These are phyloP conservation scores for Dinothrombium tinctorium DNA, from an alignment of 1,140 invertebrate genomes.

Conservation along the genomic window DNA sequence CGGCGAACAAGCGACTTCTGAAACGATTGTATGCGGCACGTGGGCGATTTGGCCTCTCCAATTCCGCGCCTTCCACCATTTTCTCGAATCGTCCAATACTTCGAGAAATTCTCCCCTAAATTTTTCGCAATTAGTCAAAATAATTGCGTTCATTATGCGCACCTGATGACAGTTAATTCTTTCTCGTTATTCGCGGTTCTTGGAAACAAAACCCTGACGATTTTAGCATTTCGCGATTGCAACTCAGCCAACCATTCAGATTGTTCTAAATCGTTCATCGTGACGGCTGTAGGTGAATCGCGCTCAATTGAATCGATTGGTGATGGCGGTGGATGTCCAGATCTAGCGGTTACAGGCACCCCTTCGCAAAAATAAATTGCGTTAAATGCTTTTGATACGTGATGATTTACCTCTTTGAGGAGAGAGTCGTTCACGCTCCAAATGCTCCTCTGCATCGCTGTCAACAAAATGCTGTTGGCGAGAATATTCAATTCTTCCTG, in stretches of 20 bases:
- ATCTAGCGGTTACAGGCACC: too few relatives aligned
- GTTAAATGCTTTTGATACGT: too few relatives aligned
- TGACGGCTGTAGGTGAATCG: constrained; percentile 17
- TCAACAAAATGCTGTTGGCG: neutral
- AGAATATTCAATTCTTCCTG: neutral
- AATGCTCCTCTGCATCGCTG: neutral
- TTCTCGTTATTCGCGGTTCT: constrained; percentile 93
- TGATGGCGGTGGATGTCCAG: constrained; percentile 2
- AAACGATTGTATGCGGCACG: constrained; percentile 88
- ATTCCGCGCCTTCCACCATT: constrained; percentile 97
- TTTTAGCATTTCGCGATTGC: constrained; percentile 34
- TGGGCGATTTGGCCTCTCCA: constrained; percentile 62
- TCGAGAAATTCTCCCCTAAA: constrained; percentile 21
- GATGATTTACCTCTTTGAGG: too few relatives aligned
- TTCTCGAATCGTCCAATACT: constrained; percentile 76
- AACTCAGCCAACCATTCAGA: constrained; percentile 19
- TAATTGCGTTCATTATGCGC: neutral
- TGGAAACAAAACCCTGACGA: constrained; percentile 81
- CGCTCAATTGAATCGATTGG: constrained; percentile 40
- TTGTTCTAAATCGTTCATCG: constrained; percentile 13
- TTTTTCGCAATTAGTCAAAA: neutral
- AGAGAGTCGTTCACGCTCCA: neutral
- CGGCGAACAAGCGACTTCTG: neutral
- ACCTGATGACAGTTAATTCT: constrained; percentile 71
- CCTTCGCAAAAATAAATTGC: too few relatives aligned